Evolutionary conservation across 2,797 vertebrate species (phyloP).

Genomic region (Acanthurus tractus): DNA sequence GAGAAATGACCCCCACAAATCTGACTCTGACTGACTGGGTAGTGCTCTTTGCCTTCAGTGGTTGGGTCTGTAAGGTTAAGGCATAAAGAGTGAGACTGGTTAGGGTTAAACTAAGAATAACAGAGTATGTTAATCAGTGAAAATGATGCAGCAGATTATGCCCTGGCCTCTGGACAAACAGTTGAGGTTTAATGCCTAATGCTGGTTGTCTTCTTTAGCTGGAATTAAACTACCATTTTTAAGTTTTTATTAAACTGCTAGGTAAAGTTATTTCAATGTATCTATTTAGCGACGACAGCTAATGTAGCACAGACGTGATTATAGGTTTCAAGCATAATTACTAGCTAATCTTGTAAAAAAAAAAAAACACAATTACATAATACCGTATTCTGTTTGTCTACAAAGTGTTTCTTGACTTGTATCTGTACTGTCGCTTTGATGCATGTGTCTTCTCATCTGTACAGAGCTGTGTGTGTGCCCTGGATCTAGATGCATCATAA

Average conservation of each 20-base stretch:
- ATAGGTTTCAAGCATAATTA: not conserved
- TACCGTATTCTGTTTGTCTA: not conserved
- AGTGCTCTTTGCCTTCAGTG: no score
- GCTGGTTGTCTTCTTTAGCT: constrained; percentile 1
- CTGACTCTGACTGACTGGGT: no score
- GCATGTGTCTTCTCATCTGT: no score
- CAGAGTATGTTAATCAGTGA: no score
- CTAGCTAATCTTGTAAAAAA: not conserved
- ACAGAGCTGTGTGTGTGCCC: no score
- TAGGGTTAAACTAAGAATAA: no score
- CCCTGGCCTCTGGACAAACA: constrained; percentile 1
- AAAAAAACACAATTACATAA: not conserved
- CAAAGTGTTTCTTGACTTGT: not conserved
- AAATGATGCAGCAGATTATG: no score
- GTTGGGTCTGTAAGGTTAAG: no score
- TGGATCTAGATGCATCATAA: no score
- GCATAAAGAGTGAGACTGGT: no score
- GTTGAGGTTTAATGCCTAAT: not conserved
- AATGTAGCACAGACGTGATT: not conserved
- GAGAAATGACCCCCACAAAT: no score
- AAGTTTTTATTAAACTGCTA: not conserved
- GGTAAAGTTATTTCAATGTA: not conserved
- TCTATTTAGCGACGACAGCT: not conserved
- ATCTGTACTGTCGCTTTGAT: not conserved
- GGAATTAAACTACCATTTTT: not conserved